Evolutionary conservation across 2,797 vertebrate species (phyloP).

Genomic region (Acanthis flammea): DNA sequence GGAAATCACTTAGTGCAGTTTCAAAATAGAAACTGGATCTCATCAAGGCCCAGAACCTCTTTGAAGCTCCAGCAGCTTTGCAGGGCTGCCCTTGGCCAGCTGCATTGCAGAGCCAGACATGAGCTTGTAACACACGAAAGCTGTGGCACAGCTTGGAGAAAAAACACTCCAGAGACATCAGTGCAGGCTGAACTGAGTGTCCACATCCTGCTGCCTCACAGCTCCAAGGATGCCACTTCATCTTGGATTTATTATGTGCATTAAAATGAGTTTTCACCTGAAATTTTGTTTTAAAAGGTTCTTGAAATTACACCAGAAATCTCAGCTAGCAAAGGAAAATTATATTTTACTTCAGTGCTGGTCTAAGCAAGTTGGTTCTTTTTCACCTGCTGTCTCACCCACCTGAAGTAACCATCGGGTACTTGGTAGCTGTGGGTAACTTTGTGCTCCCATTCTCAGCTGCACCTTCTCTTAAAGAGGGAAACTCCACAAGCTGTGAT

Average conservation of each 20-base stretch:
- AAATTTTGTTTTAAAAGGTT: not conserved
- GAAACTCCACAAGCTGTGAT: accelerated
- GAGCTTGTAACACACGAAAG: not conserved
- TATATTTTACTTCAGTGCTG: not conserved
- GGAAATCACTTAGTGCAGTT: not conserved
- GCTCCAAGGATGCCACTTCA: accelerated
- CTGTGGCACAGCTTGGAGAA: not conserved
- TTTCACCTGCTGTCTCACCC: not conserved
- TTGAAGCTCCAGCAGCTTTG: not conserved
- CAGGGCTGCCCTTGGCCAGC: not conserved
- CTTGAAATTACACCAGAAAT: not conserved
- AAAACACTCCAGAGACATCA: not conserved
- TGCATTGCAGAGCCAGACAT: not conserved
- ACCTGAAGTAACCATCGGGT: not conserved
- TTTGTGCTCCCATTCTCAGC: not conserved
- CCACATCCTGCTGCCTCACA: not conserved
- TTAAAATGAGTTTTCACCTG: not conserved
- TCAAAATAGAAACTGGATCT: not conserved
- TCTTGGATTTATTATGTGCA: not conserved
- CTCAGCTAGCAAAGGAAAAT: not conserved
- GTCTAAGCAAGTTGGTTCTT: not conserved
- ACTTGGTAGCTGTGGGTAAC: not conserved
- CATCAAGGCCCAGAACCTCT: not conserved
- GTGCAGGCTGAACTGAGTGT: accelerated
- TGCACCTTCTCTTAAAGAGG: not conserved